Conservation (phyloP, 2,797 vertebrate species). For the Eulemur albifrons region DNA sequence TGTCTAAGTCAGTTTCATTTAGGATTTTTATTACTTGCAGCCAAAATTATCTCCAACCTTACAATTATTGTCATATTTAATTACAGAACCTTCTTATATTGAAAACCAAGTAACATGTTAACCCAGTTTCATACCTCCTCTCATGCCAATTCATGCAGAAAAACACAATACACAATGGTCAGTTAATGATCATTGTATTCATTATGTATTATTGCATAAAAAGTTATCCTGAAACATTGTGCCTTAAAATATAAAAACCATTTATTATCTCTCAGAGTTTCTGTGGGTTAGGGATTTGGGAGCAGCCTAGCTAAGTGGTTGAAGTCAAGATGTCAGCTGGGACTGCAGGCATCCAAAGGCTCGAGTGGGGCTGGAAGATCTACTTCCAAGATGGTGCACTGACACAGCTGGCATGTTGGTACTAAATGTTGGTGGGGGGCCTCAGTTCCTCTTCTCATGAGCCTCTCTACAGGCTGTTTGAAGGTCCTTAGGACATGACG, state of each 20-base stretch:
- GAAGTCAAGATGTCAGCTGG: not conserved
- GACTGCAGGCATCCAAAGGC: not conserved
- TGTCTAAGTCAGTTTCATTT: not conserved
- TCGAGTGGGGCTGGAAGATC: not conserved
- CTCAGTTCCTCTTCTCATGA: not conserved
- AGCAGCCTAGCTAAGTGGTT: not conserved
- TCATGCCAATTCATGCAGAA: not conserved
- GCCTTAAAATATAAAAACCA: not conserved
- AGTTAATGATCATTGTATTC: not conserved
- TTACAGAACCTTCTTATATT: not conserved
- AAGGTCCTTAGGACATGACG: not conserved
- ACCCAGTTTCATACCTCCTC: not conserved
- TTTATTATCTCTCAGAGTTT: not conserved
- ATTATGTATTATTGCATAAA: not conserved
- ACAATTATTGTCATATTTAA: constrained; percentile 37
- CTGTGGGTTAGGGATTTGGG: not conserved
- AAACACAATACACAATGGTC: not conserved
- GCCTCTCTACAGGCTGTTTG: not conserved
- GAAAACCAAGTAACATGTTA: constrained; percentile 18
- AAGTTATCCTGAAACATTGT: not conserved
- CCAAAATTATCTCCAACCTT: constrained; percentile 7
- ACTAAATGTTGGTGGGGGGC: not conserved
- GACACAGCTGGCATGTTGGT: not conserved
- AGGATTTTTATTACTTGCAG: constrained; percentile 1
- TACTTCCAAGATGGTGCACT: not conserved